Evolutionary conservation across 2,888 invertebrate genomes (phyloP), one percentile per base, ranked within the genome.

Genomic region (Sycophila texana): DNA sequence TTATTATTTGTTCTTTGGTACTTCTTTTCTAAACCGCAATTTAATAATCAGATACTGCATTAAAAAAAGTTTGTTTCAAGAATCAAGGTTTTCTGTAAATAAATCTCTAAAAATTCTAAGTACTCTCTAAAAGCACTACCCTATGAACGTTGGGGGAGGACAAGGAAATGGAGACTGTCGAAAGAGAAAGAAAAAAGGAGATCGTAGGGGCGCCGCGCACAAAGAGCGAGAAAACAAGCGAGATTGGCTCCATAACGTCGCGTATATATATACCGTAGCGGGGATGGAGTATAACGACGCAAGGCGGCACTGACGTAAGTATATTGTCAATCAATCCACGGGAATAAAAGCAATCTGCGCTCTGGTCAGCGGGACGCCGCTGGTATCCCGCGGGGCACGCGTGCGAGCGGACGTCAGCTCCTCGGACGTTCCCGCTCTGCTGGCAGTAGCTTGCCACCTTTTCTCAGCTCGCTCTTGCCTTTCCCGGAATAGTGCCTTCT

Each of bases 271-370:
- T 14, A 53, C 5, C 47, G 65, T 61, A 63, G 55, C 51, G 5
- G 55, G 49, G n/a, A 20, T 39, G 61, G 51, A n/a, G 60, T 26
- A 26, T 26, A 26, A 26, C 26, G 26, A 26, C 26, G 26, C 26
- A 26, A 26, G n/a, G 53, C 30, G 49, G 18, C 66, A 5, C 53
- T 57, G n/a, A 88, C 87, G 86, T 89, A 89, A 89, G 89, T 89
- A 90, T 89, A 90, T 90, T 89, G 90, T 89, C 89, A 89, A 89
- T 89, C 89, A 90, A 89, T 89, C 89, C 87, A 86, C 84, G 87
- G 26, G 88, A 87, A 89, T 89, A 89, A 89, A 90, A 89, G 89
- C 89, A 90, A 89, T 89, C 89, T 89, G 89, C 88, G 89, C 88
- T 89, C 83, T 86, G 87, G 86, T 86, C 87, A 87, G 87, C 88